phyloP scores from a whole-genome alignment of 2,888 invertebrate species.

The Stenichneumon culpator region DNA sequence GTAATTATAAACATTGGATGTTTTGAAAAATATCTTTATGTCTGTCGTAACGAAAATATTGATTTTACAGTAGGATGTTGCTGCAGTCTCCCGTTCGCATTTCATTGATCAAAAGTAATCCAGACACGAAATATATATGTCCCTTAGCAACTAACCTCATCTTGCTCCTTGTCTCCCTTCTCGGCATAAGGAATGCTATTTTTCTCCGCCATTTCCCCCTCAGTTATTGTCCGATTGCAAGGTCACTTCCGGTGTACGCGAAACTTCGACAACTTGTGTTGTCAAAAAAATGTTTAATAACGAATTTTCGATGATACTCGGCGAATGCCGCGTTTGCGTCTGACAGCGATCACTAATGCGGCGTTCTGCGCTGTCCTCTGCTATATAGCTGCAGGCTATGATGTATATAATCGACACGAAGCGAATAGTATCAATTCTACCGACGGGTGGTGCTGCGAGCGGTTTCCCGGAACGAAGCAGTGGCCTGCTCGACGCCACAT shows the following conservation, averaged over 20 bases:
- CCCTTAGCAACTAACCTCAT: constrained; percentile 87
- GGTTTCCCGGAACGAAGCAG: background rate
- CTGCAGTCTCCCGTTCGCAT: background rate
- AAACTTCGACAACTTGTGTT: background rate
- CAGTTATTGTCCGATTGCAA: background rate
- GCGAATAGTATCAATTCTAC: background rate
- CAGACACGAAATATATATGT: constrained; percentile 45
- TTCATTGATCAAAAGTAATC: constrained; percentile 30
- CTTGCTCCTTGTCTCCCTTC: constrained; percentile 88
- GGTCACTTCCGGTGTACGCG: background rate
- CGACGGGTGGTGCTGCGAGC: background rate
- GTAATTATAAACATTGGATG: background rate
- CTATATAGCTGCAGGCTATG: constrained; percentile 17
- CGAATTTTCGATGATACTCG: constrained; percentile 30
- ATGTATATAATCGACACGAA: background rate
- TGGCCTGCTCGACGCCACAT: background rate
- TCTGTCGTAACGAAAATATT: background rate
- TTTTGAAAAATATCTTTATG: background rate
- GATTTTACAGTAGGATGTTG: background rate
- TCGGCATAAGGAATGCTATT: constrained; percentile 84
- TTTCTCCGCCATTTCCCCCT: constrained; percentile 73
- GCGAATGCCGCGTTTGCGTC: constrained; percentile 58
- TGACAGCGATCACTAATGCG: constrained; percentile 62
- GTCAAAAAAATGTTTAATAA: background rate
- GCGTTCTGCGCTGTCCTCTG: constrained; percentile 51